Evolutionary conservation across 2,113 vertebrate species (phyloP), one percentile per base, ranked within the genome.

Genomic region (Gnathonemus echidnorhynchus): DNA sequence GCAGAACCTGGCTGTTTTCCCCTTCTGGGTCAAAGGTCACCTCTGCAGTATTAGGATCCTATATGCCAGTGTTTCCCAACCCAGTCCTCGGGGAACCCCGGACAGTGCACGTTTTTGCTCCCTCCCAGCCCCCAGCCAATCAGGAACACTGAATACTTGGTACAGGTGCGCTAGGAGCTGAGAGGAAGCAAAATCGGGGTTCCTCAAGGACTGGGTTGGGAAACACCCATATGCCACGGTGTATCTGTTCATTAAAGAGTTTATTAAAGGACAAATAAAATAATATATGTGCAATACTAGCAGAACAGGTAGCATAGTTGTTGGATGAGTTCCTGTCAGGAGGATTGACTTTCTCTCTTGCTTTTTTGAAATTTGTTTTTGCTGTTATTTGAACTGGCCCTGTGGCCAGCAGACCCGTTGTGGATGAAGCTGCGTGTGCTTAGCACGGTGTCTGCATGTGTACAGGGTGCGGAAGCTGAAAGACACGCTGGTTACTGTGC

Each of bases 381-480:
- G 15, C 35, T 35, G 74, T 80, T 39, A 42, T 39, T 13, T 80
- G 74, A 42, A 80, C 6, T 80, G 74, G 35, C 31, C 15, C 74
- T 42, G 35, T 80, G 74, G 35, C 5, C 13, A 3, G 42, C 77
- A 42, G 15, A 19, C 15, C 42, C 39, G 3, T 1, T 11, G 10
- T 80, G 15, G 77, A 83, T 74, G 46, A 7, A 77, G 88, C 88
- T 91, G 92, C n/a, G 74, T 88, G 89, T 90, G 89, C 87, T 87
- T n/a, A 86, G 77, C 77, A 88, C 52, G 48, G 45, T 80, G 70
- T 56, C 35, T 52, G 88, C 42, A 17, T 62, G 17, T 48, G 39
- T 90, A 88, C 94, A 99, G 98, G 95, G 98, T 99, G 96, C 97
- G 97, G 94, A 98, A 98, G 94, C 95, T 99, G 95, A 98, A 98